Conservation (phyloP, 2,888 invertebrate genomes). For the Lutraria lutraria region DNA sequence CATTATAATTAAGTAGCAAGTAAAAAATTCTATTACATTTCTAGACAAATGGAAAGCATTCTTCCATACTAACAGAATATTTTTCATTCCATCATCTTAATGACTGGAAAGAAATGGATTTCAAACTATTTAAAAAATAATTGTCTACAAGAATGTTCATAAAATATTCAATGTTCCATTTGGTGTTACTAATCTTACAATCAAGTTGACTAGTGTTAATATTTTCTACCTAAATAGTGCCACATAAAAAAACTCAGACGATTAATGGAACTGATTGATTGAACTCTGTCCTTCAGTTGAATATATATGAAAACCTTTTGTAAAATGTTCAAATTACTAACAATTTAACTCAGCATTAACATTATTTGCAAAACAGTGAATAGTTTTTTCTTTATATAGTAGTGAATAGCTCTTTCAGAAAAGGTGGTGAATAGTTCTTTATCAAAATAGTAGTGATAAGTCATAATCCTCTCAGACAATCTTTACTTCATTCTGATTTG, state of each 20-base stretch:
- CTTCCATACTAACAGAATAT: not conserved
- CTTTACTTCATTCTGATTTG: not conserved
- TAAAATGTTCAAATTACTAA: not conserved
- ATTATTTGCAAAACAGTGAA: not conserved
- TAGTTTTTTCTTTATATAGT: not conserved
- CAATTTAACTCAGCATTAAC: not conserved
- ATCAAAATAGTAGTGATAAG: not conserved
- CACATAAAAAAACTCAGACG: not conserved
- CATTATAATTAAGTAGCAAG: not conserved
- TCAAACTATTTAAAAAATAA: not conserved
- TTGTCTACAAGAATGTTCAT: not conserved
- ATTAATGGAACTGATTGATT: not conserved
- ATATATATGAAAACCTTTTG: not conserved
- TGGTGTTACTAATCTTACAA: not conserved
- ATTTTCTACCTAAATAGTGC: not conserved
- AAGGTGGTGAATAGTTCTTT: not conserved
- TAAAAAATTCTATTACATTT: constrained; percentile 3
- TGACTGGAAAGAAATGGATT: not conserved
- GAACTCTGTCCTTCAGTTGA: constrained; percentile 4
- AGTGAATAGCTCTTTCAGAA: not conserved
- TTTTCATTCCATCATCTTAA: not conserved
- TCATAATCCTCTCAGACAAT: not conserved
- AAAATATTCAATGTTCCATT: constrained; percentile 19
- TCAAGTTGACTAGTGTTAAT: not conserved
- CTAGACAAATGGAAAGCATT: constrained; percentile 13